These are phyloP conservation scores for Hypercompe scribonia DNA, from an alignment of 2,888 invertebrate genomes.

Conservation along the genomic window DNA sequence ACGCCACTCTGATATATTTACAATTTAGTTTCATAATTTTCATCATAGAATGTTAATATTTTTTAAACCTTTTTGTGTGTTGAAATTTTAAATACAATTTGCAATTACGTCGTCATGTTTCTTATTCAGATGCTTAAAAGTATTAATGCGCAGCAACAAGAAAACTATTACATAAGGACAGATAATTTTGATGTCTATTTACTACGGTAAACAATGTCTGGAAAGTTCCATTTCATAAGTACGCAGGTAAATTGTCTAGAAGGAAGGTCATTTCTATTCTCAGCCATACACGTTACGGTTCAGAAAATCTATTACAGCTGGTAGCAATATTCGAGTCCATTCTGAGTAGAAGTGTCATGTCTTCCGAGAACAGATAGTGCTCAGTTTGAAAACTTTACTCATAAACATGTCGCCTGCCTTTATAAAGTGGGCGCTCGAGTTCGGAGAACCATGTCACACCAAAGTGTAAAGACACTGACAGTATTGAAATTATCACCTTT, in stretches of 20 bases:
- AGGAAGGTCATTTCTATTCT: neutral
- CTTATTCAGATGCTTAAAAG: too few relatives aligned
- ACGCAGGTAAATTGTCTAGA: neutral
- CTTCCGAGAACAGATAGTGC: conserved; percentile 62
- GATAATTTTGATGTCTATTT: neutral
- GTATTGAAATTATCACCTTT: neutral
- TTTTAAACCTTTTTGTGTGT: too few relatives aligned
- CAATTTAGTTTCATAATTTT: too few relatives aligned
- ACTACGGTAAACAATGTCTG: neutral
- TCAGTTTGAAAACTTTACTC: conserved; percentile 69
- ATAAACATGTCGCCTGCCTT: conserved; percentile 71
- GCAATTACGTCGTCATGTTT: neutral
- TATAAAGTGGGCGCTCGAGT: conserved; percentile 64
- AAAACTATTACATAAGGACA: neutral
- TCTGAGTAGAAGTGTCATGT: conserved; percentile 56
- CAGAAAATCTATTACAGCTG: conserved; percentile 24
- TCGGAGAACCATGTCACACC: conserved; percentile 50
- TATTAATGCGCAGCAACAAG: neutral
- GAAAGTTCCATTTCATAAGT: neutral
- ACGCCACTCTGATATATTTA: too few relatives aligned
- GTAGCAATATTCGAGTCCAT: conserved; percentile 45
- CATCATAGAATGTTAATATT: too few relatives aligned
- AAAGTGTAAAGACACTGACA: conserved; percentile 20
- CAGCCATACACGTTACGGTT: conserved; percentile 13
- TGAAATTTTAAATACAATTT: neutral